Percentiles rank a stretch among this genome's conserved stretches.
Evolutionary conservation across 2,113 vertebrate species (phyloP).

Genomic region (Archocentrus centrarchus): DNA sequence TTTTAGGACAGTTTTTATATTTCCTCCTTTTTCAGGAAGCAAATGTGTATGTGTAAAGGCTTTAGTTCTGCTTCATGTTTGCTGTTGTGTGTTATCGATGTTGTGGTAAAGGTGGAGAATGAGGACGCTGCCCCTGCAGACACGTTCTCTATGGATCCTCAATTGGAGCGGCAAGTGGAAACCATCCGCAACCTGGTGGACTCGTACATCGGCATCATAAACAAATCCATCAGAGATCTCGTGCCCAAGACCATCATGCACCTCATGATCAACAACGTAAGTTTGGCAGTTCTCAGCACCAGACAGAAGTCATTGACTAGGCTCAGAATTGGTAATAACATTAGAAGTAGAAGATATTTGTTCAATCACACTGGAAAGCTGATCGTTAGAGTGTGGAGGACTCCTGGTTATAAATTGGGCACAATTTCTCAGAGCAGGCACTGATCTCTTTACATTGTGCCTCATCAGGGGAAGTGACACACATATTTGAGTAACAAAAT

Average conservation of each 20-base stretch:
- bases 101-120: slow-evolving; percentile 80
- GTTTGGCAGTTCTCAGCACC: slow-evolving; percentile 50
- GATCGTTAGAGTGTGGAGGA: background rate
- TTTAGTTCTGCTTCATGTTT: background rate
- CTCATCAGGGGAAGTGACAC: background rate
- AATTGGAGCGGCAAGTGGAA: slow-evolving; percentile 95
- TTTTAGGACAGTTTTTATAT: background rate
- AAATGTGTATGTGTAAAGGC: background rate
- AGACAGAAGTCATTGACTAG: background rate
- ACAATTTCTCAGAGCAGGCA: background rate
- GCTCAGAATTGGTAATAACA: background rate
- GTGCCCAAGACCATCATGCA: slow-evolving; percentile 99
- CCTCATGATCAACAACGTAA: slow-evolving; percentile 98
- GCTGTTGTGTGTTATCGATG: background rate
- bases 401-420: background rate
- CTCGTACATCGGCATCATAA: slow-evolving; percentile 94
- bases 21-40: background rate
- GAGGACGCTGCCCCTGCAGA: slow-evolving; percentile 88
- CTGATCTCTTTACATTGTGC: background rate
- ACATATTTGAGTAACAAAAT: background rate
- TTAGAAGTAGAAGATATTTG: background rate
- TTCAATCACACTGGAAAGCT: too few species aligned
- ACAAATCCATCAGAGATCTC: slow-evolving; percentile 96
- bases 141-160: slow-evolving; percentile 97
- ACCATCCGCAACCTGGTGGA: slow-evolving; percentile 98